Percentiles rank a stretch among this genome's conserved stretches.
Evolutionary conservation across 2,888 invertebrate species (phyloP).

Genomic region (Pegoplata infirma): DNA sequence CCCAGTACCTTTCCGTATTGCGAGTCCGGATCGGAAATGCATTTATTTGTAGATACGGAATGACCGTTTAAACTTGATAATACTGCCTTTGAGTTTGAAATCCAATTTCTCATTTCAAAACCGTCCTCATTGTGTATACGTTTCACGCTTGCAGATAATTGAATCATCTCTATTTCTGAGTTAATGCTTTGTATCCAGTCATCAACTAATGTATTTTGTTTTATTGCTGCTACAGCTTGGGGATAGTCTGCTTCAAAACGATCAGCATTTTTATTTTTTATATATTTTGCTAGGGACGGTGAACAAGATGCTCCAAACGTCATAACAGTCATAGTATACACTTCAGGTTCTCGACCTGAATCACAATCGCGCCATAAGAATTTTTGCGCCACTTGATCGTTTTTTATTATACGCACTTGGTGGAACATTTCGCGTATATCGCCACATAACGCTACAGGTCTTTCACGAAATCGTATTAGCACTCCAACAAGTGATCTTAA

Average conservation of each 20-base stretch:
- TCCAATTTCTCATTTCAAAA: conserved; percentile 50
- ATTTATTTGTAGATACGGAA: background rate
- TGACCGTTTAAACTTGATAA: conserved; percentile 1
- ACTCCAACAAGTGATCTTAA: conserved; percentile 70
- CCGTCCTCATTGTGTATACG: conserved; percentile 46
- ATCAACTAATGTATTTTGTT: conserved; percentile 47
- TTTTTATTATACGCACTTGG: background rate
- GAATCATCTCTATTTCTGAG: conserved; percentile 38
- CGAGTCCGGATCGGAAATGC: conserved; percentile 46
- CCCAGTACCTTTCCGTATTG: conserved; percentile 33
- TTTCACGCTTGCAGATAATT: conserved; percentile 27
- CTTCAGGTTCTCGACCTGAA: conserved; percentile 37
- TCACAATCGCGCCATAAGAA: conserved; percentile 53
- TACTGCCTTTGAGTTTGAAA: conserved; percentile 42
- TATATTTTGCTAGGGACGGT: conserved; percentile 40
- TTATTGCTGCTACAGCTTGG: background rate
- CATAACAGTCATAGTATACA: conserved; percentile 58
- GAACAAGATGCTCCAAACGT: conserved; percentile 55
- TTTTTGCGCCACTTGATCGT: conserved; percentile 26
- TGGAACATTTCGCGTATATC: conserved; percentile 28
- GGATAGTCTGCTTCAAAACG: conserved; percentile 34
- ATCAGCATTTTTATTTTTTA: conserved; percentile 53
- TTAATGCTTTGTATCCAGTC: conserved; percentile 54
- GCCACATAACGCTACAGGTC: conserved; percentile 69
- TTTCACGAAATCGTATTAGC: conserved; percentile 72